These are phyloP conservation scores for Pristionchus maxplancki DNA, from an alignment of 2,888 invertebrate species.

Conservation along the genomic window DNA sequence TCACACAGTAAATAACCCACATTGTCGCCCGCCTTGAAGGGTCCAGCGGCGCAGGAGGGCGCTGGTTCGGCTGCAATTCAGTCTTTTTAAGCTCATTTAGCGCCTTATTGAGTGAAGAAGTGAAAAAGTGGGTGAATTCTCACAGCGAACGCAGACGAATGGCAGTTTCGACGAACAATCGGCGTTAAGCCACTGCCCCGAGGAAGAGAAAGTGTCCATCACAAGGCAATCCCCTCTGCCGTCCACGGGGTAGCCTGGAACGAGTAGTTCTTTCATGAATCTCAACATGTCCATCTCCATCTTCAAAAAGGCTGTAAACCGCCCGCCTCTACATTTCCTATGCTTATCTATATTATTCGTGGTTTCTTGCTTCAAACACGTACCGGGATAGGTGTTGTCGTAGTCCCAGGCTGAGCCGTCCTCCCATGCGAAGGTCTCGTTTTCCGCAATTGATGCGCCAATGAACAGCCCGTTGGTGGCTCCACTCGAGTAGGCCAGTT, in stretches of 20 bases:
- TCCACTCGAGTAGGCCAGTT: background rate
- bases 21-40: background rate
- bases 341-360: background rate
- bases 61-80: background rate
- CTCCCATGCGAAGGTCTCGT: background rate
- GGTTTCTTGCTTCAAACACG: no score
- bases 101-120: background rate
- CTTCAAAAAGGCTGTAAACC: no score
- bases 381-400: background rate
- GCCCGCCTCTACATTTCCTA: no score
- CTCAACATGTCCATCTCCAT: no score
- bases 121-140: background rate
- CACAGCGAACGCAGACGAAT: background rate
- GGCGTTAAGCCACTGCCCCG: background rate
- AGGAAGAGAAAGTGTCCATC: background rate
- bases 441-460: background rate
- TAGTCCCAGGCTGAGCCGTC: background rate
- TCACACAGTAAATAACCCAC: background rate
- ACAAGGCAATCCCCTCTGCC: background rate
- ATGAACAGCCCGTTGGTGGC: background rate
- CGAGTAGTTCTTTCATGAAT: background rate
- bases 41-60: background rate
- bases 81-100: no score
- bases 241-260: background rate
- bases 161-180: background rate